A percentile compares a stretch with the other conserved stretches of the same genome.
phyloP scores from a whole-genome alignment of 1,140 invertebrate genomes.

The Drosophila repletoides region DNA sequence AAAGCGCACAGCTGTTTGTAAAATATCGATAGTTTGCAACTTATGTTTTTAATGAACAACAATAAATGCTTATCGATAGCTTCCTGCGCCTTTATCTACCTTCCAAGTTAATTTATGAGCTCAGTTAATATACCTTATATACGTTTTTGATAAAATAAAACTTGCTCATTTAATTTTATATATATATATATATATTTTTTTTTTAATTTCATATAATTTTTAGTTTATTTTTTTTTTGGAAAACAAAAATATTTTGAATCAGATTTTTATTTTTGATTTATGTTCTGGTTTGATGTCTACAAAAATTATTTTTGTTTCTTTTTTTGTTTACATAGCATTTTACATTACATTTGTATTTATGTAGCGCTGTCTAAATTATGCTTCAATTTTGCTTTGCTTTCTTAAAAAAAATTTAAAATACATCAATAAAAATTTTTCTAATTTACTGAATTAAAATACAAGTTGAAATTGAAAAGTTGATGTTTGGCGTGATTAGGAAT shows the following conservation, averaged over 20 bases:
- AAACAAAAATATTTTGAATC: conserved; percentile 7
- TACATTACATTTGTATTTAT: conserved; percentile 21
- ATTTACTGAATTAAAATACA: conserved; percentile 27
- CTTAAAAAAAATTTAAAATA: conserved; percentile 23
- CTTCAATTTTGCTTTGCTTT: no score
- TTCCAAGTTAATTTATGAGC: no score
- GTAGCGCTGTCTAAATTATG: conserved; percentile 28
- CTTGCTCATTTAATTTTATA: not conserved
- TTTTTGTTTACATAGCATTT: conserved; percentile 31
- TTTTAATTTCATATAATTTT: not conserved
- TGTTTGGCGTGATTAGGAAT: conserved; percentile 63
- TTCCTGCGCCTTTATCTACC: no score
- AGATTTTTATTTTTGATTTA: conserved; percentile 31
- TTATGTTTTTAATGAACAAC: no score
- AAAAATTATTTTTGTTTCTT: conserved; percentile 29
- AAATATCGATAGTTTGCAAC: no score
- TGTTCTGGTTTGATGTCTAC: conserved; percentile 20
- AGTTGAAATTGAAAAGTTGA: conserved; percentile 10
- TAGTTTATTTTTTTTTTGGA: not conserved
- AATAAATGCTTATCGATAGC: no score
- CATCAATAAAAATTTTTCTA: conserved; percentile 2
- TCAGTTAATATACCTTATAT: no score
- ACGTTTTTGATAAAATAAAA: no score
- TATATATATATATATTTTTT: not conserved
- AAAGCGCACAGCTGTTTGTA: no score